A percentile compares a stretch with the other conserved stretches of the same genome.
Evolutionary conservation across 2,113 vertebrate species (phyloP).

Genomic region (Ctenodactylus gundi): DNA sequence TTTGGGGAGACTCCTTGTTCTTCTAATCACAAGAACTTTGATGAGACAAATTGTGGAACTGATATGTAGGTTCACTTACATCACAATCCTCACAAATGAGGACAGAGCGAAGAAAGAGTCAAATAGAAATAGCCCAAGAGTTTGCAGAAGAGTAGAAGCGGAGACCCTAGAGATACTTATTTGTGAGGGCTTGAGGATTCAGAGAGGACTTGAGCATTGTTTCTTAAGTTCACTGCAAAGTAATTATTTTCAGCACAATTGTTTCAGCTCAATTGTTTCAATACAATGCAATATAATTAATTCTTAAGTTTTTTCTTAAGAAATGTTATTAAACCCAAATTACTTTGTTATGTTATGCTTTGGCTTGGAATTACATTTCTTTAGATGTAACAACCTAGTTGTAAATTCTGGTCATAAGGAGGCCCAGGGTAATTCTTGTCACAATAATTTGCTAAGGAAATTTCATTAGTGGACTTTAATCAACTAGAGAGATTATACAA

Average conservation of each 20-base stretch:
- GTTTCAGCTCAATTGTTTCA: slow-evolving; percentile 4
- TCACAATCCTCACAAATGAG: background rate
- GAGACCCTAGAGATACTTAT: background rate
- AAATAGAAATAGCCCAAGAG: background rate
- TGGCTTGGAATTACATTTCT: background rate
- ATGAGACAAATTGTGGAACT: background rate
- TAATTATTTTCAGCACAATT: background rate
- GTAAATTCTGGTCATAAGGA: background rate
- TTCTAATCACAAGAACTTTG: background rate
- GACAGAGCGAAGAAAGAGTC: background rate
- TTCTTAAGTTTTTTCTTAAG: background rate
- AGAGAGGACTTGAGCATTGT: background rate
- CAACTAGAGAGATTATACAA: background rate
- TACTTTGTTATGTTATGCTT: slow-evolving; percentile 16
- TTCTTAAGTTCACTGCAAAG: background rate
- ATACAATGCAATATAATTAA: background rate
- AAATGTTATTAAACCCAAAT: slow-evolving; percentile 14
- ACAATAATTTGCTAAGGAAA: background rate
- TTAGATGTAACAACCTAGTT: background rate
- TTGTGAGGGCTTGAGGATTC: background rate
- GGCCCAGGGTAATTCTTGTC: background rate
- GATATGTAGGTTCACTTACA: background rate
- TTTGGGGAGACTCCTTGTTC: background rate
- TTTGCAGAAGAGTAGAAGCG: background rate
- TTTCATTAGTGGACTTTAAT: background rate